Evolutionary conservation across 2,797 vertebrate genomes (phyloP).

Genomic region (Eleutherodactylus coqui): DNA sequence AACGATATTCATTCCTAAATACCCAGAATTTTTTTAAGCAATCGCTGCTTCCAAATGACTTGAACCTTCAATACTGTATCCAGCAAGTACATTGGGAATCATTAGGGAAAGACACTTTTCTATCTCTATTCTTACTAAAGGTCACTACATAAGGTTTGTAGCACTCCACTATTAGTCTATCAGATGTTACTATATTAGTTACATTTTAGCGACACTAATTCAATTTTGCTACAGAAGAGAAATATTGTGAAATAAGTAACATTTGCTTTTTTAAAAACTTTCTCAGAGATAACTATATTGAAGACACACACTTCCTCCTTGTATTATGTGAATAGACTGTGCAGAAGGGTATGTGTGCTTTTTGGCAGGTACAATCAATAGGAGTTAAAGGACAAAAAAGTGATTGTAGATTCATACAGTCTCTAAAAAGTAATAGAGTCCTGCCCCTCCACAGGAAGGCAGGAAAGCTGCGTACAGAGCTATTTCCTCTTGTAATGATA

Average conservation of each 20-base stretch:
- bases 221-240: not conserved
- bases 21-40: slow-evolving; percentile 48
- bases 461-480: too few relatives aligned
- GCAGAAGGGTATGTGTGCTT: not conserved
- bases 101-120: slow-evolving; percentile 6
- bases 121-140: not conserved
- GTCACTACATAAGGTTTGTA: slow-evolving; percentile 1
- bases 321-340: not conserved
- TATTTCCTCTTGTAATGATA: too few relatives aligned
- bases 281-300: not conserved
- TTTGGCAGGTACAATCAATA: not conserved
- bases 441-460: too few relatives aligned
- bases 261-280: not conserved
- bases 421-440: not conserved
- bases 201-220: not conserved
- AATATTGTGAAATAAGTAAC: not conserved
- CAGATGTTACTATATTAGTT: not conserved
- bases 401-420: not conserved
- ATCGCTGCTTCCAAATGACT: slow-evolving; percentile 1
- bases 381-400: not conserved
- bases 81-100: not conserved
- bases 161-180: not conserved
- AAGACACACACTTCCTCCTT: too few relatives aligned
- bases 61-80: not conserved
- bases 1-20: slow-evolving; percentile 24